These are phyloP conservation scores for Syngnathoides biaculeatus DNA, from an alignment of 2,113 vertebrate species.

Conservation along the genomic window DNA sequence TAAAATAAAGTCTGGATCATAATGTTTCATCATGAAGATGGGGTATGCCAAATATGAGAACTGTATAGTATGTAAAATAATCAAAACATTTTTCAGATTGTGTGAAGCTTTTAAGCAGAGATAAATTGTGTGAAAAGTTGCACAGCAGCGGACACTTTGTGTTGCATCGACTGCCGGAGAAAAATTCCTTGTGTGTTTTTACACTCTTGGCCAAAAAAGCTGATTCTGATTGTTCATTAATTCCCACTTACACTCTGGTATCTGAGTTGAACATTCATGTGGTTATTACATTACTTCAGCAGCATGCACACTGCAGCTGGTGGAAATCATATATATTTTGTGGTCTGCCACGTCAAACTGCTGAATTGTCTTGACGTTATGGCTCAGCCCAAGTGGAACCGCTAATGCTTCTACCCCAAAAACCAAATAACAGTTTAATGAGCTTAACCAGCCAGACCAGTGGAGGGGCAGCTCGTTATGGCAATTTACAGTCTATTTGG, in stretches of 20 bases:
- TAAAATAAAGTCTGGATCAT: too few species aligned
- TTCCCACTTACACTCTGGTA: conserved; percentile 48
- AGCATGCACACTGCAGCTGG: conserved; percentile 28
- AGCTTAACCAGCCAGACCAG: conserved; percentile 53
- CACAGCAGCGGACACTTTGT: not conserved
- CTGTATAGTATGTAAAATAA: not conserved
- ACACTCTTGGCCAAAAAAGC: too few species aligned
- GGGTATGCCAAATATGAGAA: not conserved
- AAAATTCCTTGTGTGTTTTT: too few species aligned
- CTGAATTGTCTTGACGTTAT: conserved; percentile 59
- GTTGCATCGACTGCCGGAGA: too few species aligned
- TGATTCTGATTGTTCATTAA: not conserved
- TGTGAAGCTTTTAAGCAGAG: not conserved
- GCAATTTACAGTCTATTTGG: conserved; percentile 43
- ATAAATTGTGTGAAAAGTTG: not conserved
- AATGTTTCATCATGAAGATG: too few species aligned
- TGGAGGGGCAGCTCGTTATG: conserved; percentile 24
- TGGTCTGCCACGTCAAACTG: conserved; percentile 48
- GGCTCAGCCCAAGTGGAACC: conserved; percentile 51
- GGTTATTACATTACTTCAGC: conserved; percentile 37
- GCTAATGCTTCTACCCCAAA: conserved; percentile 41
- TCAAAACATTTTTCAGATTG: not conserved
- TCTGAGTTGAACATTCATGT: conserved; percentile 17
- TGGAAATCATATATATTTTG: conserved; percentile 50
- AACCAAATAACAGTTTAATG: conserved; percentile 65